Percentiles rank a stretch among this genome's conserved stretches.
Conservation (phyloP, 1,140 invertebrate species). For the Zaprionus tsacasi region DNA sequence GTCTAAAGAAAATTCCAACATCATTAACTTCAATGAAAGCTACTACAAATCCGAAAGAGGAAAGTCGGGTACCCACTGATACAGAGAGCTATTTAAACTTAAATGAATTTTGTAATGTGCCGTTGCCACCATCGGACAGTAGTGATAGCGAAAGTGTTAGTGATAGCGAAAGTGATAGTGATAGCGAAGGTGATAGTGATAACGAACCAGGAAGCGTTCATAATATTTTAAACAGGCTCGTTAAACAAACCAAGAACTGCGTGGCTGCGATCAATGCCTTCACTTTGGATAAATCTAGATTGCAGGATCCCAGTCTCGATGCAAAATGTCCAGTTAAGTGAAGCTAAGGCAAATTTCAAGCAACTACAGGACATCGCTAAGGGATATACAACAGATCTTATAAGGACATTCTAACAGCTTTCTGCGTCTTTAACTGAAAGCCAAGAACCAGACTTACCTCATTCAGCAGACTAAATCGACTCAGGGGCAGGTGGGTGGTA, state of each 20-base stretch:
- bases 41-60: not conserved
- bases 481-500: conserved; percentile 72
- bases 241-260: too few relatives aligned
- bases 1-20: not conserved
- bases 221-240: not conserved
- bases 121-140: not conserved
- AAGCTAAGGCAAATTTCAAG: not conserved
- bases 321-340: not conserved
- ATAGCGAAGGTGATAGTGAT: too few relatives aligned
- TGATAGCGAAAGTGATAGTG: too few relatives aligned
- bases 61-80: not conserved
- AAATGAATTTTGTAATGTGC: not conserved
- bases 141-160: not conserved
- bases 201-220: not conserved
- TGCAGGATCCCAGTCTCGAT: not conserved
- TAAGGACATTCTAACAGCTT: not conserved
- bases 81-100: not conserved
- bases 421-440: too few relatives aligned
- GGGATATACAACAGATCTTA: not conserved
- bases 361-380: not conserved
- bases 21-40: not conserved
- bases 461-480: conserved; percentile 76
- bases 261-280: too few relatives aligned
- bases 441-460: conserved; percentile 62
- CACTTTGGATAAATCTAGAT: not conserved